Base-by-base conservation (phyloP, 2,797 vertebrate genomes). In the Pristis pectinata region DNA sequence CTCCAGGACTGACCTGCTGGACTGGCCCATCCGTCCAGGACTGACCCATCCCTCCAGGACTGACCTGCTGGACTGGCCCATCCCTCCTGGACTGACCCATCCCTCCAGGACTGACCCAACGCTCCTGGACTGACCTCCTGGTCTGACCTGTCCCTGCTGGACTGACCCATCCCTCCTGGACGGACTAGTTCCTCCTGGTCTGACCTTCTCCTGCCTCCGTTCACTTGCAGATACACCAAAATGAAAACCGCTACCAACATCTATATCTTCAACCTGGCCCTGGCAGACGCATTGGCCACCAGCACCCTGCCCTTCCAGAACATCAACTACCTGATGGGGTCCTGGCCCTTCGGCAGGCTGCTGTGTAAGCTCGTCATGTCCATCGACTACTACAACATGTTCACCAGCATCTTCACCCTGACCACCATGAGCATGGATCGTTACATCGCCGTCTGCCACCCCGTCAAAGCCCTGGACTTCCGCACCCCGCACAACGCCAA, bases 171-270 rank as follows among this genome's bases (percentile, higher is more conserved):
- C 64, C 64, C 11, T 19, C 64, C 64, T 67, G 19, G 64, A 67
- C 11, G 19, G 94, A 56, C 22, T 53, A 37, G 27, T 49, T 19
- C 61, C 34, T 44, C 56, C 17, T 1, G 19, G 5, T n/a, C 4
- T 49, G 49, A 49, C 49, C 49, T 2, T 49, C 49, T 49, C 49
- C 49, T 82, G 95, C 94, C 41, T 89, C 87, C 1, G 5, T 89
- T 94, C 76, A 93, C 95, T 95, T 49, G 95, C 96, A 99, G 99
- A 96, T 99, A 99, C 96, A 99, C 99, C 1, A 99, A 99, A 97
- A 99, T 99, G 99, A 99, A 99, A 97, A 99, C 99, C 0, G 99
- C 99, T 94, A 99, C 99, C 96, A 99, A 99, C 96, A 99, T 99
- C 97, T 99, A 99, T 95, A 99, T 99, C 96, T 99, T 99, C 96